Evolutionary conservation across 2,113 vertebrate species (phyloP), one percentile per base, ranked within the genome.

Genomic region (Coptodon bakossiorum): DNA sequence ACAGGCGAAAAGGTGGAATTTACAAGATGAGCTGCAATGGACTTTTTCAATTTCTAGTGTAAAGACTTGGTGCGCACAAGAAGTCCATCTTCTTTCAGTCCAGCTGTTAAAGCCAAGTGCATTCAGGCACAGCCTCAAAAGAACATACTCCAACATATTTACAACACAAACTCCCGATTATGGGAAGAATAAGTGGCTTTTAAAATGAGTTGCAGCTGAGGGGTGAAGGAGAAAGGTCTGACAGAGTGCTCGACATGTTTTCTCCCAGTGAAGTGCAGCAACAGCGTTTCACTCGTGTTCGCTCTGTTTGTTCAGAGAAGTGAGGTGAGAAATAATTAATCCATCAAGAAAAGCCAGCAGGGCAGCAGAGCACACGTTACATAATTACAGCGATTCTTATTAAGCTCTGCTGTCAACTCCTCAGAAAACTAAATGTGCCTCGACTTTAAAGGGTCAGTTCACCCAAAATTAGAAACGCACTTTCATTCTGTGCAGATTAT

Each of bases 81-180:
- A 50, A 45, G 14, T 19, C 22, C 2, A 8, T 59, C 63, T 29
- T 86, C 48, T 84, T 24, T 52, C 24, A n/a, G 17, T 45, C 38
- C 43, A 24, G 79, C 31, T 27, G 22, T 11, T 86, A 16, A 89
- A 83, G 86, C 40, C 87, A 81, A 85, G 85, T 83, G 54, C 53
- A 8, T 29, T 76, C 61, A 83, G 79, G 82, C 87, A 85, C 66
- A 53, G 83, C 52, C 59, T 57, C 24, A 63, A n/a, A 29, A 27
- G 10, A 9, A 43, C 31, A n/a, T 10, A 66, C 5, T 7, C 11
- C 2, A 7, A 82, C 13, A 83, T 90, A 92, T 92, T 87, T 90
- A 92, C 90, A 93, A 27, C 40, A 85, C 87, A 91, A 91, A 92
- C 87, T 53, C 80, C 52, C 2, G 79, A 84, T 81, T 85, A 48